Evolutionary conservation across 2,113 vertebrate species (phyloP).

Genomic region (Riparia riparia): DNA sequence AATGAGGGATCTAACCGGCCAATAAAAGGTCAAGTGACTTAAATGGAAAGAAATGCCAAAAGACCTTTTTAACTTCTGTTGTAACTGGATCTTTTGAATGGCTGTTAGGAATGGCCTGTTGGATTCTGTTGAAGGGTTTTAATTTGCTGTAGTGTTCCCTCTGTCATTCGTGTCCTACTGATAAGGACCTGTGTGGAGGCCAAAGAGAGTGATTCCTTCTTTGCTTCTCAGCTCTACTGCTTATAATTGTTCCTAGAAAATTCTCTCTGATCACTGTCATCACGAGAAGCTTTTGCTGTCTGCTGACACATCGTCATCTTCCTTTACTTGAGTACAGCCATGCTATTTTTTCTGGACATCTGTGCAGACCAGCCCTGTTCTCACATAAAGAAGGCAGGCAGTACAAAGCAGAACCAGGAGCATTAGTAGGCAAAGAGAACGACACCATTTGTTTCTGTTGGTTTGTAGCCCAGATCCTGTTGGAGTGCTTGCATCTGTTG

Average conservation of each 20-base stretch:
- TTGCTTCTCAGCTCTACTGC: neutral
- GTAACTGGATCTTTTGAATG: neutral
- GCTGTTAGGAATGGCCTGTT: neutral
- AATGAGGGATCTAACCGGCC: neutral
- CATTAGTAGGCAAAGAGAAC: neutral
- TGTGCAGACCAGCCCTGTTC: neutral
- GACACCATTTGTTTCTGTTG: constrained; percentile 29
- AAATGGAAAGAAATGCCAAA: neutral
- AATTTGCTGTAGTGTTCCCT: neutral
- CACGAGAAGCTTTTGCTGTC: neutral
- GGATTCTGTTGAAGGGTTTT: neutral
- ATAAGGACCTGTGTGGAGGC: neutral
- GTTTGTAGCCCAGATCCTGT: constrained; percentile 70
- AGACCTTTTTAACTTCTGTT: neutral
- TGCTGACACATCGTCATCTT: neutral
- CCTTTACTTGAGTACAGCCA: neutral
- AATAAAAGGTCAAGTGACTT: neutral
- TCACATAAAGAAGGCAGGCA: neutral
- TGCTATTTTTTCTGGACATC: neutral
- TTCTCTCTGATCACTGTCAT: neutral
- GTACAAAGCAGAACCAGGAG: neutral
- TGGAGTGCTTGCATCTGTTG: constrained; percentile 63
- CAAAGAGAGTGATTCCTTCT: neutral
- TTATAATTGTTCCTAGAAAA: neutral
- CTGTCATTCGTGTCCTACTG: neutral